Conservation (phyloP, 2,113 vertebrate genomes). For the Burhinus oedicnemus region DNA sequence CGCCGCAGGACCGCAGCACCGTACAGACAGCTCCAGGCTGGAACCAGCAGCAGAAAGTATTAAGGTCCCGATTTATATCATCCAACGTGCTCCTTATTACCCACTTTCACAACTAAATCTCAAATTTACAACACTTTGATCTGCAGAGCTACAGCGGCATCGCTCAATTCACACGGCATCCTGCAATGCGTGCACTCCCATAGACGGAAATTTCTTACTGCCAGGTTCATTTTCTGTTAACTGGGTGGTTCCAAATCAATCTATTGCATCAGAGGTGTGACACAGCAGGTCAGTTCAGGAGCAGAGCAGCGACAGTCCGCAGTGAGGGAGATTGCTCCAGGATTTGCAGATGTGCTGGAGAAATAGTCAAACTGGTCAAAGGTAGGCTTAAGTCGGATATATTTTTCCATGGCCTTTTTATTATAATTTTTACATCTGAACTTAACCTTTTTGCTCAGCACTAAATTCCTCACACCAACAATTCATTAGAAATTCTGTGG, state of each 20-base stretch:
- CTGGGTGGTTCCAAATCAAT: background rate
- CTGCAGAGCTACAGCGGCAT: background rate
- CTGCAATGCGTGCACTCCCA: accelerated
- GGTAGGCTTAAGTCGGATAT: background rate
- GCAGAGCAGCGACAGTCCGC: background rate
- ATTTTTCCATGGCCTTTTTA: background rate
- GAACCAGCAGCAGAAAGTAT: background rate
- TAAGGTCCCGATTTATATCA: background rate
- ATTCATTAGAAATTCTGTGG: background rate
- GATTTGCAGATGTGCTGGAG: background rate
- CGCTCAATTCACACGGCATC: accelerated
- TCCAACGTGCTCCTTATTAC: background rate
- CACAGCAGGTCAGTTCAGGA: background rate
- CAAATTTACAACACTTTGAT: background rate
- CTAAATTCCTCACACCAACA: background rate
- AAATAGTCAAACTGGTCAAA: background rate
- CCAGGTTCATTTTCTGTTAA: background rate
- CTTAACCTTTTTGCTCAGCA: background rate
- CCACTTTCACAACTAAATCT: background rate
- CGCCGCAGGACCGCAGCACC: background rate
- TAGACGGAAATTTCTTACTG: background rate
- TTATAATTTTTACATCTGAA: background rate
- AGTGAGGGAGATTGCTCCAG: background rate
- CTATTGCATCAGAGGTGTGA: background rate
- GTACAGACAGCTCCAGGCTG: background rate